Evolutionary conservation across 2,888 invertebrate species (phyloP), one percentile per base, ranked within the genome.

Genomic region (Perdita meconis): DNA sequence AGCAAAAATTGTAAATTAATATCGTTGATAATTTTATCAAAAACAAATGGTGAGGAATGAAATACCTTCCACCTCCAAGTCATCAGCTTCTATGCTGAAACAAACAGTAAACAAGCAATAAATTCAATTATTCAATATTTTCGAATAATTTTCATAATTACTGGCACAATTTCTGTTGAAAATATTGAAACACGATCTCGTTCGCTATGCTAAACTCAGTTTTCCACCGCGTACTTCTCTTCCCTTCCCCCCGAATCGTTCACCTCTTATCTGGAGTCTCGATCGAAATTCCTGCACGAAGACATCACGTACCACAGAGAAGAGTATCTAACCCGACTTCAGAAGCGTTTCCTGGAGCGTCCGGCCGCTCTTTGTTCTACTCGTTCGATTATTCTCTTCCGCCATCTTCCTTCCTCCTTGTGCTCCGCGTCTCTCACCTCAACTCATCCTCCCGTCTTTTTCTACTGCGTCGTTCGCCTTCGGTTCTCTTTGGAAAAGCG

Each of bases 231-330:
- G 63, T 74, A 61, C 78, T 82, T 86, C 85, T 84, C 79, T 81
- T 77, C 86, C 57, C 78, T 82, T 86, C 85, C 86, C 79, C 80
- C 78, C 86, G 87, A 88, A 89, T 86, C 89, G 83, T 89, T 89
- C 87, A 89, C 89, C 90, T 90, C 83, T 90, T 90, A 90, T 90
- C 90, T 85, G 67, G 79, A 78, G 75, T 78, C 83, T 82, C 77
- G 84, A 88, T 88, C 88, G 83, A 86, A 86, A 88, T 88, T 88
- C 88, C 87, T 84, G 81, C 87, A 87, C 88, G 87, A 86, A 86
- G 83, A 76, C 71, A 69, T 56, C 76, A 67, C 65, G 74, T 73
- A 72, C 71, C 66, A 57, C 53, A 66, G 73, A 64, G 59, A 78
- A 57, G 59, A 71, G 75, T 61, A 66, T 57, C 66, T 78, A 64